Conservation (phyloP, 2,797 vertebrate genomes). For the Alosa sapidissima region DNA sequence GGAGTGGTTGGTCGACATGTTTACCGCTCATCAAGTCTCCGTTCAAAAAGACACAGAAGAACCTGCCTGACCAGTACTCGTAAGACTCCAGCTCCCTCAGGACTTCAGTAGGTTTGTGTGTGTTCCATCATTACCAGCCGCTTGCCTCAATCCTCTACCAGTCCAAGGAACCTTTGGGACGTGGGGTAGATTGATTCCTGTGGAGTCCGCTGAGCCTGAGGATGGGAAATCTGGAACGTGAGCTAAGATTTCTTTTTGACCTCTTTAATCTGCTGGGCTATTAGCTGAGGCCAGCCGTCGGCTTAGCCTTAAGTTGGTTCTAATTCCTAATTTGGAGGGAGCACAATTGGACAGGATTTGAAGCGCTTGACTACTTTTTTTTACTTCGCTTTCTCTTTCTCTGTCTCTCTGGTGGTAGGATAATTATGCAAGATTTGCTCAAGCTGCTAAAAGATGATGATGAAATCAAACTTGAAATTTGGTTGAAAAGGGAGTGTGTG, state of each 20-base stretch:
- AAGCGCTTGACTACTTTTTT: slow-evolving; percentile 15
- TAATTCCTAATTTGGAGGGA: slow-evolving; percentile 13
- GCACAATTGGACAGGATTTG: neutral
- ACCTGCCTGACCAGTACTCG: slow-evolving; percentile 60
- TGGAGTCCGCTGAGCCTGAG: slow-evolving; percentile 46
- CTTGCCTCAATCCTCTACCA: neutral
- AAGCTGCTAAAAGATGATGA: neutral
- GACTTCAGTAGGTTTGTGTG: neutral
- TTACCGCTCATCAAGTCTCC: slow-evolving; percentile 31
- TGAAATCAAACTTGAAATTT: neutral
- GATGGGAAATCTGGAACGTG: slow-evolving; percentile 67
- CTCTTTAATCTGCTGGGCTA: neutral
- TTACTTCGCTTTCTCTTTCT: neutral
- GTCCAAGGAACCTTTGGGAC: slow-evolving; percentile 20
- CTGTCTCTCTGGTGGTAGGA: neutral
- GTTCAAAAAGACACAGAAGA: slow-evolving; percentile 57
- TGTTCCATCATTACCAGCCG: neutral
- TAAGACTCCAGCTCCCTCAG: neutral
- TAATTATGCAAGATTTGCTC: slow-evolving; percentile 8
- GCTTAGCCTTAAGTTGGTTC: slow-evolving; percentile 16
- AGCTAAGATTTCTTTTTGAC: slow-evolving; percentile 43
- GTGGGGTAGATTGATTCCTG: slow-evolving; percentile 31
- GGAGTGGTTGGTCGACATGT: neutral
- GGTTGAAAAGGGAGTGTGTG: neutral
- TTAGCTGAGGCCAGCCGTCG: neutral